phyloP scores from a whole-genome alignment of 2,113 vertebrate genomes.

The Callaeas wilsoni region DNA sequence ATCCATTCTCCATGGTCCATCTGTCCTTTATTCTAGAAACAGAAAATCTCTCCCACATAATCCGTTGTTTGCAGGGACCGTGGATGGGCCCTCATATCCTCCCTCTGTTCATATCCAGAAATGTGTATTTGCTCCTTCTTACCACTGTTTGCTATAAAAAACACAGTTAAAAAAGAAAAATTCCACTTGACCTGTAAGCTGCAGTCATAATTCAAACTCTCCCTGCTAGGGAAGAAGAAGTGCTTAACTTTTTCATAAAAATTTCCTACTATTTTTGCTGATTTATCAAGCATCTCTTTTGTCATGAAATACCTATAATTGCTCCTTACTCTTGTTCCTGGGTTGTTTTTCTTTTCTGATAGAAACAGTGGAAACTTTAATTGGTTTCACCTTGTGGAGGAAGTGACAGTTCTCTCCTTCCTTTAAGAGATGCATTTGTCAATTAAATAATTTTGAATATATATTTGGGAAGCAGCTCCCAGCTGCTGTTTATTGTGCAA shows the following conservation, averaged over 20 bases:
- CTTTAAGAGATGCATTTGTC: not conserved
- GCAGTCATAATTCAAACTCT: not conserved
- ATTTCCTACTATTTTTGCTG: not conserved
- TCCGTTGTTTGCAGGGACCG: not conserved
- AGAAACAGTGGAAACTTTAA: conserved; percentile 5
- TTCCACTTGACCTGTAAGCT: not conserved
- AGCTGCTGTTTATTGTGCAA: conserved; percentile 46
- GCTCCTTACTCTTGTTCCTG: not conserved
- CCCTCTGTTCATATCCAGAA: not conserved
- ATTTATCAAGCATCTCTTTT: not conserved
- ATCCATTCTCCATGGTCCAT: not conserved
- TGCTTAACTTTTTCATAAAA: not conserved
- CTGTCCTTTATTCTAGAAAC: not conserved
- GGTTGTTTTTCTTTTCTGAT: not conserved
- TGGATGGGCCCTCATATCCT: not conserved
- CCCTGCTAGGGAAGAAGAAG: not conserved
- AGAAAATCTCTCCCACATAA: not conserved
- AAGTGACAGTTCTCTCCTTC: not conserved
- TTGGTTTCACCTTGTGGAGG: conserved; percentile 24
- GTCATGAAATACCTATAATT: not conserved
- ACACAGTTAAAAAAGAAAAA: not conserved
- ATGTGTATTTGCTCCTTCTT: not conserved
- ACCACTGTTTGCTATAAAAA: not conserved
- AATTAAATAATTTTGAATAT: conserved; percentile 16
- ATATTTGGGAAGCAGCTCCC: not conserved